A percentile compares a stretch with the other conserved stretches of the same genome.
Conservation (phyloP, 2,113 vertebrate species). For the Tragelaphus scriptus region DNA sequence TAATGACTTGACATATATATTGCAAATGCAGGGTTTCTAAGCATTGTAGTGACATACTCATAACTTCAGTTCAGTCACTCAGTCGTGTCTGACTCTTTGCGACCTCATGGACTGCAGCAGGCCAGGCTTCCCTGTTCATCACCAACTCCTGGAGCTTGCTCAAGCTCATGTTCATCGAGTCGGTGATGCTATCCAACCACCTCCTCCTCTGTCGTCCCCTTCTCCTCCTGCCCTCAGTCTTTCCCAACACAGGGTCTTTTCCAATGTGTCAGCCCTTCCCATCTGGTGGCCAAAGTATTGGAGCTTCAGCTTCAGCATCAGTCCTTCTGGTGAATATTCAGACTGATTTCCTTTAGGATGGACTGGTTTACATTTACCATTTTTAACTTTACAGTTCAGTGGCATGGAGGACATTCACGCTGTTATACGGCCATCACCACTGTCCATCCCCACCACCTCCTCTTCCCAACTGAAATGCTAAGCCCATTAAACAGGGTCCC, state of each 20-base stretch:
- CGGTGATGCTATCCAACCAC: background rate
- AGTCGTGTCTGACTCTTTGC: background rate
- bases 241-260: background rate
- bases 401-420: background rate
- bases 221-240: background rate
- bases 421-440: background rate
- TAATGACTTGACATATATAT: background rate
- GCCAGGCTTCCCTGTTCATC: background rate
- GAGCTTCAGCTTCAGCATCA: background rate
- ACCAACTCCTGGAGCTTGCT: background rate
- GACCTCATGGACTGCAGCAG: background rate
- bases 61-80: background rate
- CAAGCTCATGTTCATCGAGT: background rate
- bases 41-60: background rate
- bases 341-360: background rate
- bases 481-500: background rate
- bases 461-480: background rate
- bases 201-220: rapidly evolving
- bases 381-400: background rate
- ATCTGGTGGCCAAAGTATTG: background rate
- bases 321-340: background rate
- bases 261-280: background rate
- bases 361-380: background rate
- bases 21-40: background rate
- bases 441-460: background rate